phyloP scores from a whole-genome alignment of 2,113 vertebrate species.

The Gnathonemus longibarbis region DNA sequence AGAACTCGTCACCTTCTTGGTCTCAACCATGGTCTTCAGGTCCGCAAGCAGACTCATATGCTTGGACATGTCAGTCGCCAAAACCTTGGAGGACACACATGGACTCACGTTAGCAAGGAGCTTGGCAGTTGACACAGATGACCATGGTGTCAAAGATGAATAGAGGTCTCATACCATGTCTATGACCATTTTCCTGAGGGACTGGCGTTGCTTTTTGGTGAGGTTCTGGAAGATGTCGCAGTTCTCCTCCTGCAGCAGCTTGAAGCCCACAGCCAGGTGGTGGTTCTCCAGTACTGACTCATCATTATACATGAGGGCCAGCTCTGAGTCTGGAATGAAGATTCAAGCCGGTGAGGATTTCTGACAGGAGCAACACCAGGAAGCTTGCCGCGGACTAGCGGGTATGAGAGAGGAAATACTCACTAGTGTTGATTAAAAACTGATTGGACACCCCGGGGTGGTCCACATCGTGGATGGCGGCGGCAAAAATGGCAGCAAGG shows the following conservation, averaged over 20 bases:
- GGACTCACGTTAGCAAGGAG: neutral
- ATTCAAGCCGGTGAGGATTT: neutral
- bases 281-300: conserved; percentile 97
- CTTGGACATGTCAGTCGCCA: conserved; percentile 98
- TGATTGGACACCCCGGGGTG: conserved; percentile 98
- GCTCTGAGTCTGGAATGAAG: conserved; percentile 75
- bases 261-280: conserved; percentile 93
- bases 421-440: conserved; percentile 97
- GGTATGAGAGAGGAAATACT: conserved; percentile 46
- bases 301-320: conserved; percentile 96
- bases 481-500: conserved; percentile 92
- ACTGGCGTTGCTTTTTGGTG: conserved; percentile 92
- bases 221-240: conserved; percentile 98
- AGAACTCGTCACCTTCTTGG: conserved; percentile 96
- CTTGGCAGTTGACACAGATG: neutral
- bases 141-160: neutral
- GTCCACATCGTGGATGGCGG: conserved; percentile 96
- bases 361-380: neutral
- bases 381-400: no score
- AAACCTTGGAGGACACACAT: conserved; percentile 62
- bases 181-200: conserved; percentile 94
- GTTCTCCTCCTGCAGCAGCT: conserved; percentile 91
- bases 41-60: conserved; percentile 96
- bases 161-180: conserved; percentile 73
- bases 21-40: conserved; percentile 98